These are phyloP conservation scores for Orestias chungarensis DNA, from an alignment of 2,797 vertebrate species.

Conservation along the genomic window DNA sequence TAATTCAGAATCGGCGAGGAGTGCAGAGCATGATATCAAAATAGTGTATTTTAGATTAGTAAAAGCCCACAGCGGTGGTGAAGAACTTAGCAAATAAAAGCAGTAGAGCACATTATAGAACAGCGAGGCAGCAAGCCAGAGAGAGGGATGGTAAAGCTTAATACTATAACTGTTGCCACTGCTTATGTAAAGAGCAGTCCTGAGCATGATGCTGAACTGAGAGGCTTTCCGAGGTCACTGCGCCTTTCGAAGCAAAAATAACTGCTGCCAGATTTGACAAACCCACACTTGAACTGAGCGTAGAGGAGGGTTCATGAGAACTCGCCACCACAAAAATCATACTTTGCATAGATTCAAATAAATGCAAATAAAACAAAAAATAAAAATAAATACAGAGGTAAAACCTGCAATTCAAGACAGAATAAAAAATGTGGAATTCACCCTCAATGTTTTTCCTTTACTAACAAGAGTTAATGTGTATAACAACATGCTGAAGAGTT, in stretches of 20 bases:
- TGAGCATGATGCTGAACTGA: conserved; percentile 52
- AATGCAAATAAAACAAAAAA: conserved; percentile 15
- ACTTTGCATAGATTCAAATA: conserved; percentile 10
- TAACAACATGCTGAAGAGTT: not conserved
- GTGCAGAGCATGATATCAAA: conserved; percentile 47
- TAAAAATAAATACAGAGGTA: conserved; percentile 13
- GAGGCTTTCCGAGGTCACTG: conserved; percentile 56
- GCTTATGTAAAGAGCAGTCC: conserved; percentile 67
- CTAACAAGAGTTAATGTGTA: not conserved
- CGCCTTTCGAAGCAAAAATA: conserved; percentile 79
- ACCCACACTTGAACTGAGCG: conserved; percentile 67
- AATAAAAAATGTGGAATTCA: not conserved
- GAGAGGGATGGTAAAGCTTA: conserved; percentile 18
- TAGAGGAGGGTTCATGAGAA: conserved; percentile 48
- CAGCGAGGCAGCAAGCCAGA: conserved; percentile 14
- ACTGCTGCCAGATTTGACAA: conserved; percentile 61
- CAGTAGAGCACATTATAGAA: conserved; percentile 46
- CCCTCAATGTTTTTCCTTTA: not conserved
- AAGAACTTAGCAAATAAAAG: conserved; percentile 37
- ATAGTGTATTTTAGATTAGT: conserved; percentile 55
- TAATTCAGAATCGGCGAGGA: not conserved
- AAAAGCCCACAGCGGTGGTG: conserved; percentile 31
- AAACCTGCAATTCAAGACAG: not conserved
- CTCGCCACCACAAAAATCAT: conserved; percentile 4
- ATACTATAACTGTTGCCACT: conserved; percentile 50